These are phyloP conservation scores for Drosophila mauritiana DNA, from an alignment of 1,140 invertebrate genomes.

Conservation along the genomic window DNA sequence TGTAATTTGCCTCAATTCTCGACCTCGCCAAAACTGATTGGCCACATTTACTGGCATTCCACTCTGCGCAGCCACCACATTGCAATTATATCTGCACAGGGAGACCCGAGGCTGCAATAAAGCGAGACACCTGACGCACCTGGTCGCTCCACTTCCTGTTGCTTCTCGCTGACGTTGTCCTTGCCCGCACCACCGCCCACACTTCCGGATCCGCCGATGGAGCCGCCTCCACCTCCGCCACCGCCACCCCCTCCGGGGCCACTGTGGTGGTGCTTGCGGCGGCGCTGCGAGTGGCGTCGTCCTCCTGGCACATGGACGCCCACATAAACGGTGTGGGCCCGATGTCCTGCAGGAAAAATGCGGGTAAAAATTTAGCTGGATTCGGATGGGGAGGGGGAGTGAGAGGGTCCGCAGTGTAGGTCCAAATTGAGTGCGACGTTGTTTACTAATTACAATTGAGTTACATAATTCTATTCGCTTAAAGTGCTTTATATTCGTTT, in stretches of 20 bases:
- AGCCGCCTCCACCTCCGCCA: slow-evolving; percentile 17
- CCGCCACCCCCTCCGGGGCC: slow-evolving; percentile 52
- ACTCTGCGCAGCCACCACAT: slow-evolving; percentile 4
- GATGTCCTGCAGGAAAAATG: slow-evolving; percentile 88
- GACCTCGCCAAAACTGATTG: slow-evolving; percentile 49
- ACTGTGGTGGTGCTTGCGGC: slow-evolving; percentile 91
- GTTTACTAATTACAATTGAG: slow-evolving; percentile 46
- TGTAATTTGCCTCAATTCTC: slow-evolving; percentile 47
- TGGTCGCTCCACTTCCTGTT: slow-evolving; percentile 77
- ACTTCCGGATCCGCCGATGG: slow-evolving; percentile 32
- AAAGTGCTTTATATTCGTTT: slow-evolving; percentile 11
- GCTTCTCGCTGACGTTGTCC: slow-evolving; percentile 70
- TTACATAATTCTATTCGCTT: slow-evolving; percentile 32
- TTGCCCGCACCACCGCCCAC: slow-evolving; percentile 45
- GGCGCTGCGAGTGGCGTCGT: slow-evolving; percentile 90
- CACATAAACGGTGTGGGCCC: slow-evolving; percentile 94
- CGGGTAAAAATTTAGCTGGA: slow-evolving; percentile 23
- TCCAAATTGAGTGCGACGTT: slow-evolving; percentile 38
- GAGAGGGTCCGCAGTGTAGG: no score
- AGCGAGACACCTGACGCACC: slow-evolving; percentile 55
- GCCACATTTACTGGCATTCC: slow-evolving; percentile 23
- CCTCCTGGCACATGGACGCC: slow-evolving; percentile 93
- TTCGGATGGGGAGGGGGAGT: background rate
- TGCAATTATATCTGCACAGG: slow-evolving; percentile 32
- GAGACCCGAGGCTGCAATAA: slow-evolving; percentile 1